These are phyloP conservation scores for Odobenus rosmarus DNA, from an alignment of 2,113 vertebrate species.

Conservation along the genomic window DNA sequence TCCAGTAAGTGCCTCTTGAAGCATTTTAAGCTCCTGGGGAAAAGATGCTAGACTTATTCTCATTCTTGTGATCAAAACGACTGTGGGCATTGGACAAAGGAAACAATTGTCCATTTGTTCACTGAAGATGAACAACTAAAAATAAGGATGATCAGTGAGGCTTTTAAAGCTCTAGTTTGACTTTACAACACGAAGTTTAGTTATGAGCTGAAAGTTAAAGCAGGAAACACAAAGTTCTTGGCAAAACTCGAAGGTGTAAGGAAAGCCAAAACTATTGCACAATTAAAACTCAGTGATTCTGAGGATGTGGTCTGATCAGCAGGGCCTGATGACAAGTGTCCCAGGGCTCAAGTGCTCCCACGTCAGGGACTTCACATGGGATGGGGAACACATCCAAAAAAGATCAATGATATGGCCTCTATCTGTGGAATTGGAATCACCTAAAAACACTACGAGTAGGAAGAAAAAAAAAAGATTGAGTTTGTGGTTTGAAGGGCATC, in stretches of 20 bases:
- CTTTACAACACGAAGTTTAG: conserved; percentile 41
- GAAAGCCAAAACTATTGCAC: conserved; percentile 63
- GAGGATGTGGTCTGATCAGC: neutral
- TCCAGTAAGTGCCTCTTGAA: neutral
- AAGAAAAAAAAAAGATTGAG: neutral
- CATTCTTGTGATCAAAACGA: neutral
- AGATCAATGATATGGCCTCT: neutral
- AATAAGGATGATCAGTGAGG: neutral
- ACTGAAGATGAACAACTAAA: neutral
- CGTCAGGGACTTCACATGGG: neutral
- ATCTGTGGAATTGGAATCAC: neutral
- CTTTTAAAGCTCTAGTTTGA: neutral
- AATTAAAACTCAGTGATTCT: conserved; percentile 46
- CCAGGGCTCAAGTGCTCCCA: neutral
- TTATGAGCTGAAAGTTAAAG: conserved; percentile 42
- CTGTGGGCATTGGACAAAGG: neutral
- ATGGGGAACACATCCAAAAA: neutral
- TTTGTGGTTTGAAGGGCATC: neutral
- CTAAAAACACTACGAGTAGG: neutral
- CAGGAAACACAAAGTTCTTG: conserved; percentile 69
- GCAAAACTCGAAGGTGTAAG: neutral
- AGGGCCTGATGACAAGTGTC: neutral
- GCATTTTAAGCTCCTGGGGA: neutral
- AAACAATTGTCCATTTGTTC: neutral
- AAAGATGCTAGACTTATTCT: conserved; percentile 9